Evolutionary conservation across 2,888 invertebrate species (phyloP), one percentile per base, ranked within the genome.

Genomic region (Fabriciana adippe): DNA sequence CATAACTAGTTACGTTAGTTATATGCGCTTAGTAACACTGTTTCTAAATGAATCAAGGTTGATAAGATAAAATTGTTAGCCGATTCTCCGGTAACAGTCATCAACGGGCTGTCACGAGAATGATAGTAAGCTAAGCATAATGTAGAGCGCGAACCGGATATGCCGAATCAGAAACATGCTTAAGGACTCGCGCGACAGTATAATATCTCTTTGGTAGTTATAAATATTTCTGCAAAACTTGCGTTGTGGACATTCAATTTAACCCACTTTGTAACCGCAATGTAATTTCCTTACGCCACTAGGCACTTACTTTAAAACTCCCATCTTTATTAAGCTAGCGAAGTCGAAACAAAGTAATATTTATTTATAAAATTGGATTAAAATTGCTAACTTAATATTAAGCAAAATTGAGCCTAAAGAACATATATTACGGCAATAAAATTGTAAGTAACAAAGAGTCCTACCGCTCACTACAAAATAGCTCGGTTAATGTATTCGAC

Each of bases 1-100:
- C 72, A 70, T 72, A 74, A 74, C 69, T 70, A 55, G 65, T 68
- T 69, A 73, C 71, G 70, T 48, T 69, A 64, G 60, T 60, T 60
- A 53, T 56, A 67, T 55, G 71, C 74, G 72, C 76, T 72, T 70
- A 75, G 76, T 81, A 81, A 84, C 82, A 85, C 76, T 72, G 78
- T 84, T 83, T 78, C 78, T 81, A 82, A 81, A 83, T 81, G 84
- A 83, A 84, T 82, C 82, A 85, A 85, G 82, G 81, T 82, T 85
- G 83, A 85, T 84, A 84, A 87, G 85, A 87, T 84, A 85, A 79
- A 78, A 77, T 75, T 76, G 76, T 78, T 80, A 76, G 70, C 78
- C 76, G 78, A 79, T 77, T 80, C 81, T 78, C 80, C 77, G 72
- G 75, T 75, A 76, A 67, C 51, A 81, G 78, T 72, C 76, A 72